Evolutionary conservation across 1,140 invertebrate species (phyloP), one percentile per base, ranked within the genome.

Genomic region (Teleopsis dalmanni): DNA sequence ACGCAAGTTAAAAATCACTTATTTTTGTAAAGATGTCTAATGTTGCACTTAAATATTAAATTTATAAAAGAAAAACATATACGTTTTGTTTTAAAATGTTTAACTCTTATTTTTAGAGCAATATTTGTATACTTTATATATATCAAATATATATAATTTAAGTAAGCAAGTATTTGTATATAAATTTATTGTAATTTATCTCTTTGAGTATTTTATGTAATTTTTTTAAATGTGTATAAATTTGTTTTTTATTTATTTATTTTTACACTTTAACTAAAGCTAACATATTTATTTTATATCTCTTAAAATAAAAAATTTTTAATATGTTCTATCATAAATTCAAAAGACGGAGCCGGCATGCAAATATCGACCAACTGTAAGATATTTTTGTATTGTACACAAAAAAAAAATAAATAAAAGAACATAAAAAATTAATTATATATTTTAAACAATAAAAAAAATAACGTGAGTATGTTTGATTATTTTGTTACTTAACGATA

Each of bases 321-420:
- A 18, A 23, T 29, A 29, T 31, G 26, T 16, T 40, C n/a, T 16
- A 6, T 41, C 27, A 43, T 18, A 58, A 59, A 57, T 67, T 71
- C 67, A 74, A 71, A 71, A 70, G 62, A 71, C 68, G 66, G 69
- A 71, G 60, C 68, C 69, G 61, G 69, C 69, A 71, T 70, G 69
- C 69, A 71, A 66, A 70, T 62, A 71, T 66, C 68, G 69, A 70
- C 68, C 69, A 71, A 71, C 68, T 71, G 69, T 49, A 71, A 71
- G 11, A 6, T 8, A 34, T 14, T 8, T 16, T 34, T 34, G 18
- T 34, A 34, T 34, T 14, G 18, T 4, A 2, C 33, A 34, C 33
- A 14, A 22, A 26, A 22, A 40, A 27, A 14, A 42, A 27, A 42
- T n/a, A 29, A 7, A 29, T 16, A 14, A 26, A 26, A 42, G 29